Percentiles rank a stretch among this genome's conserved stretches.
phyloP scores from a whole-genome alignment of 2,113 vertebrate species.

The Thermophis baileyi region DNA sequence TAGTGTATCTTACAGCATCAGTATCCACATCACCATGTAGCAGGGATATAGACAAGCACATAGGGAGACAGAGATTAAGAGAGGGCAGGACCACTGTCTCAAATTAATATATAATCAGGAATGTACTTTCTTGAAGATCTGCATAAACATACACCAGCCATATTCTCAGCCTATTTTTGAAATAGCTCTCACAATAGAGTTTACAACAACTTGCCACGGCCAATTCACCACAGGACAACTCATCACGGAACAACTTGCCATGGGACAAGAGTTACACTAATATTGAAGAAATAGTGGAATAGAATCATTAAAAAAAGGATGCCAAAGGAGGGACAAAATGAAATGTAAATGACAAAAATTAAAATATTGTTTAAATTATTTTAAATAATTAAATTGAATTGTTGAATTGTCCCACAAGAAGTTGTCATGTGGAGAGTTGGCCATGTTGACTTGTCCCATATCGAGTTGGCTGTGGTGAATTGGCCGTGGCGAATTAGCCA shows the following conservation, averaged over 20 bases:
- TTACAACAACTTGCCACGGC: neutral
- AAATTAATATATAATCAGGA: neutral
- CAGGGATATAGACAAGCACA: neutral
- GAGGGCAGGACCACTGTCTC: neutral
- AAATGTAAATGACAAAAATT: neutral
- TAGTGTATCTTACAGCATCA: neutral
- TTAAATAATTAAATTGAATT: neutral
- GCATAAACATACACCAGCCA: neutral
- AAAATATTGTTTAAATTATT: neutral
- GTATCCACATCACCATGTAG: neutral
- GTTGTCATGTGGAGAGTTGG: neutral
- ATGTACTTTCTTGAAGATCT: neutral
- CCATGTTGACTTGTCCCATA: too few species aligned
- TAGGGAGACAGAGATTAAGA: neutral
- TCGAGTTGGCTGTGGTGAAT: neutral
- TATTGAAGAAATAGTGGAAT: neutral
- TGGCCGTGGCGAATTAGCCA: neutral
- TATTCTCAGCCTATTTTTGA: neutral
- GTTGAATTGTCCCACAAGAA: neutral
- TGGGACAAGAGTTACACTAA: neutral
- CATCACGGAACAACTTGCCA: neutral
- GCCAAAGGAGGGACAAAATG: neutral
- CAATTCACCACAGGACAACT: neutral
- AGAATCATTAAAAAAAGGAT: neutral
- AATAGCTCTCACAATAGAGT: neutral